A percentile compares a stretch with the other conserved stretches of the same genome.
phyloP scores from a whole-genome alignment of 2,888 invertebrate species.

The Coenonympha arcania region DNA sequence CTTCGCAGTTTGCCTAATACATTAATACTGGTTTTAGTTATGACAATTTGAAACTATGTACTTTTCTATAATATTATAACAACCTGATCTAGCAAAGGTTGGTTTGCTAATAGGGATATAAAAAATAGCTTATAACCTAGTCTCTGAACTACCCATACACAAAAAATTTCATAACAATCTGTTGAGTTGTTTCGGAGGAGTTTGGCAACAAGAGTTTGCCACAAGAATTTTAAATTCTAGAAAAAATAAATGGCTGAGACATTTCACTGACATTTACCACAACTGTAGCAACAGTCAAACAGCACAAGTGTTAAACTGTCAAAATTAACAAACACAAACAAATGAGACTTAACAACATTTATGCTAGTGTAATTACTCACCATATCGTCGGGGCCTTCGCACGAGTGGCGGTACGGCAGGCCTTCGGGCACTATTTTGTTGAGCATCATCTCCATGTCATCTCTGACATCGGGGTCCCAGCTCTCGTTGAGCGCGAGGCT shows the following conservation, averaged over 20 bases:
- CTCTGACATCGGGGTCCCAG: conserved; percentile 98
- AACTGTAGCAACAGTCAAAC: conserved; percentile 9
- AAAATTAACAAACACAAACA: conserved; percentile 25
- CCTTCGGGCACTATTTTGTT: conserved; percentile 99
- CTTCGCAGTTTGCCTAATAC: too few species aligned
- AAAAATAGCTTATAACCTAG: too few species aligned
- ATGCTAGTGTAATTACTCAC: conserved; percentile 72
- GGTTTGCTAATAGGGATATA: too few species aligned
- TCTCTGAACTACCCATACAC: too few species aligned
- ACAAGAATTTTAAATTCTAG: too few species aligned
- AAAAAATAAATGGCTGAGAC: not conserved
- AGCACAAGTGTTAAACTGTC: conserved; percentile 16
- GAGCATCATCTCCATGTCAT: conserved; percentile 99
- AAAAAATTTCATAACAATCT: too few species aligned
- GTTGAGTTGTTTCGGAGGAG: too few species aligned
- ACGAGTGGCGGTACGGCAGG: conserved; percentile 94
- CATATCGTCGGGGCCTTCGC: conserved; percentile 99
- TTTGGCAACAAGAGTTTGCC: too few species aligned
- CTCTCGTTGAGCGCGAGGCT: conserved; percentile 98
- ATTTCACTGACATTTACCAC: not conserved
- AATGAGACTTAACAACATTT: conserved; percentile 20
- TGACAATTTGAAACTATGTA: too few species aligned
- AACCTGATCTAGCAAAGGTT: too few species aligned
- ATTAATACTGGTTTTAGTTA: too few species aligned
- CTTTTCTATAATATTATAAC: too few species aligned